These are phyloP conservation scores for Darevskia mixta DNA, from an alignment of 2,797 vertebrate genomes.

Conservation along the genomic window DNA sequence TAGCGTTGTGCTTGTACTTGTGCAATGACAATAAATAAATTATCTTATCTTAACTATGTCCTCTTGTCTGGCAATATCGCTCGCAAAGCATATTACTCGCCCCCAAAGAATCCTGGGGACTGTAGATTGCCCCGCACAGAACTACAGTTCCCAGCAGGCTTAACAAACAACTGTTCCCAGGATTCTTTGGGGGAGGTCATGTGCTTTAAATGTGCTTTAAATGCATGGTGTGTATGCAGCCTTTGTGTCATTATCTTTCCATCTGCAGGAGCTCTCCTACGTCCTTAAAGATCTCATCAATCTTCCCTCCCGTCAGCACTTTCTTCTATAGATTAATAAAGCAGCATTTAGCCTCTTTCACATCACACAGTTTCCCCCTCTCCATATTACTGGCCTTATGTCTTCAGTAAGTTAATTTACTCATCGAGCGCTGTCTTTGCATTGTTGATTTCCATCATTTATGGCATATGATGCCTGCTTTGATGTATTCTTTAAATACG, in stretches of 20 bases:
- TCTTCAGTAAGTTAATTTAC: slow-evolving; percentile 60
- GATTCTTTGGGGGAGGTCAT: too few species aligned
- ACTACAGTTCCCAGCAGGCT: too few species aligned
- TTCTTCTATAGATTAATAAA: slow-evolving; percentile 44
- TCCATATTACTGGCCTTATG: slow-evolving; percentile 43
- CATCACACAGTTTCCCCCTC: slow-evolving; percentile 37
- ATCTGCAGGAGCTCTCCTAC: slow-evolving; percentile 55
- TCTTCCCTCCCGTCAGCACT: slow-evolving; percentile 43
- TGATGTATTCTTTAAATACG: slow-evolving; percentile 51
- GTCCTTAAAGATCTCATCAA: slow-evolving; percentile 52
- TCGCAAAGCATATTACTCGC: too few species aligned
- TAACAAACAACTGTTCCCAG: too few species aligned
- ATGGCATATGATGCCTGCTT: slow-evolving; percentile 29
- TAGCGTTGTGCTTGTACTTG: too few species aligned
- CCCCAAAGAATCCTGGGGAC: too few species aligned
- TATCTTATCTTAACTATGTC: too few species aligned
- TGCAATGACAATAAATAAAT: too few species aligned
- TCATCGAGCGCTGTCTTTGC: slow-evolving; percentile 52
- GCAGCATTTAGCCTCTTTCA: slow-evolving; percentile 25
- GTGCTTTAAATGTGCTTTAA: too few species aligned
- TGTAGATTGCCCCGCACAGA: too few species aligned
- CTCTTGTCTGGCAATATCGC: too few species aligned
- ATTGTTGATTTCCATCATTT: slow-evolving; percentile 35
- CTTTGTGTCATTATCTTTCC: slow-evolving; percentile 41
- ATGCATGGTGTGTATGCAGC: too few species aligned